Base-by-base conservation (phyloP, 2,888 invertebrate genomes). In the Mesorhabditis spiculigera region DNA sequence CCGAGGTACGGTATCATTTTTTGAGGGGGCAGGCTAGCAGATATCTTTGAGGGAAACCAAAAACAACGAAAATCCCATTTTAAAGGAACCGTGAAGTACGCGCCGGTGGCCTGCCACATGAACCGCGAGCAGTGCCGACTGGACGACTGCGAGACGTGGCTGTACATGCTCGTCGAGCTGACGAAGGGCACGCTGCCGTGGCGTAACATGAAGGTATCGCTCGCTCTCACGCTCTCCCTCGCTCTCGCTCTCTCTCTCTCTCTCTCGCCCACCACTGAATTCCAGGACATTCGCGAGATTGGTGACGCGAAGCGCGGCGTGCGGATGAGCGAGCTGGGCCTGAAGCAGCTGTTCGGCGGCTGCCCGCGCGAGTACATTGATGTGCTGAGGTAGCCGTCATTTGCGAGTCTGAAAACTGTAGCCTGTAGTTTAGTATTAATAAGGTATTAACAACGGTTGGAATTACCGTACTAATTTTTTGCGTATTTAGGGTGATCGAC, bases 141-240 rank as follows among this genome's bases (percentile, higher is more conserved):
- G 65, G 81, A 81, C 69, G 81, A 81, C 67, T 75, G 75, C 67
- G 81, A 81, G 68, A 77, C 78, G 41, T 81, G 81, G 81, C 50
- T 81, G 63, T 81, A 81, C 73, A 80, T 81, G 81, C 44, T 72
- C 45, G 78, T 78, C 13, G 81, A 81, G 68, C 70, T 81, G 45
- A 79, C 81, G 6, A 78, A 78, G 58, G 81, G 81, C 42, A 78
- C 76, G 6, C 75, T 81, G 42, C 81, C 81, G 16, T 81, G 81
- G 81, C 76, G 80, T 69, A 79, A 83, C 70, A 67, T 82, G 66
- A 73, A 73, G 70, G 73, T 73, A 13, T 10, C 28, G 28, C 3
- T 1, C 28, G 1, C 28, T 28, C 28, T 28, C 28, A 1, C 28
- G 1, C 28, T 28, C 28, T 28, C 28, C 1, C 28, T 28, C 28